phyloP scores from a whole-genome alignment of 2,888 invertebrate species.

The Linnaemya vulpina region DNA sequence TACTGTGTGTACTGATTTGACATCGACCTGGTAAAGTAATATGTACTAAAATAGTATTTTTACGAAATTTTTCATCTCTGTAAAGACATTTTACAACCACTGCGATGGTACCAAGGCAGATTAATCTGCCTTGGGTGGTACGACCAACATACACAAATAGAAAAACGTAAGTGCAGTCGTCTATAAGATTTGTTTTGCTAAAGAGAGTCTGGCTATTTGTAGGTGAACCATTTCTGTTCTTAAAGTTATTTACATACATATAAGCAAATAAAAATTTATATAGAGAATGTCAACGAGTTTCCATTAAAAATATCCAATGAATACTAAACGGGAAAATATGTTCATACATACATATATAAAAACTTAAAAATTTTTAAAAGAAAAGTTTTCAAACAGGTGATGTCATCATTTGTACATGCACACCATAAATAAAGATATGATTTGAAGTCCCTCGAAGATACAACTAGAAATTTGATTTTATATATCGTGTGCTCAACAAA shows the following conservation, averaged over 20 bases:
- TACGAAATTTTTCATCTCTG: background rate
- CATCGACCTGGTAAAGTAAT: too few species aligned
- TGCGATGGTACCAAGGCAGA: too few species aligned
- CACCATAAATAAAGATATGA: constrained; percentile 24
- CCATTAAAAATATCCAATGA: background rate
- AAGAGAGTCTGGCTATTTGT: constrained; percentile 29
- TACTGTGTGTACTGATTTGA: too few species aligned
- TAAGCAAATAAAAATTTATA: background rate
- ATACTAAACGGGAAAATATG: background rate
- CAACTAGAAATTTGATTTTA: too few species aligned
- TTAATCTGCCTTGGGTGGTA: too few species aligned
- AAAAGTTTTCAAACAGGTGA: constrained; percentile 33
- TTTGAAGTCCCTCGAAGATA: constrained; percentile 2
- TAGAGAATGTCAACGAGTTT: background rate
- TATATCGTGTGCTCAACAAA: background rate
- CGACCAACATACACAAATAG: constrained; percentile 34
- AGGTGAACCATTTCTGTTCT: constrained; percentile 27
- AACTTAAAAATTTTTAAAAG: background rate
- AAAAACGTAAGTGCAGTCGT: constrained; percentile 19
- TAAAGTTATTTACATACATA: background rate
- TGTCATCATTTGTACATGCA: too few species aligned
- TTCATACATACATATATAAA: background rate
- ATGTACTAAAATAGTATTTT: background rate
- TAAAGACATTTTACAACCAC: constrained; percentile 12
- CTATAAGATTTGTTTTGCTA: constrained; percentile 46